Conservation (phyloP, 2,797 vertebrate species). For the Aulostomus chinensis region DNA sequence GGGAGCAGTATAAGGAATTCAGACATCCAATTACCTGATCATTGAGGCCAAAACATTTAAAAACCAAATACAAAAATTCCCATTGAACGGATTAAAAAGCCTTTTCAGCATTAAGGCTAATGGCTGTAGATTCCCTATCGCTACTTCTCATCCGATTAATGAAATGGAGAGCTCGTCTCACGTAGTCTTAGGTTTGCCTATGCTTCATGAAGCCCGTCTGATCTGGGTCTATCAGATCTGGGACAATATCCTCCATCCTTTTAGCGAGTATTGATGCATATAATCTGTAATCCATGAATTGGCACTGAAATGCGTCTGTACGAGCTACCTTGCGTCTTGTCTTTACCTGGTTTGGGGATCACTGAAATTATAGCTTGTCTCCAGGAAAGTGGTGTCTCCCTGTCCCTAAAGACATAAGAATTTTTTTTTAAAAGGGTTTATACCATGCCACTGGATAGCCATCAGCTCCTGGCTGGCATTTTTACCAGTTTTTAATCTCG, state of each 20-base stretch:
- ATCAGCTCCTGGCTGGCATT: no score
- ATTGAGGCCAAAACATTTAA: conserved; percentile 13
- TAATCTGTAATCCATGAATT: conserved; percentile 7
- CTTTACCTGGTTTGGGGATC: conserved; percentile 20
- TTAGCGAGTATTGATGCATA: conserved; percentile 9
- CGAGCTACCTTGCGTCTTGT: conserved; percentile 2
- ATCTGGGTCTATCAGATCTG: conserved; percentile 16
- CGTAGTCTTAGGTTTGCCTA: no score
- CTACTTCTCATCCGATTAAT: not conserved
- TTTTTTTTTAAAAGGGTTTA: no score
- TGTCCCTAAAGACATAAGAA: no score
- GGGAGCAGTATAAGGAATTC: not conserved
- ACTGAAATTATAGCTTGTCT: conserved; percentile 19
- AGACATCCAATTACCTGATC: not conserved
- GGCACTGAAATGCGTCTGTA: conserved; percentile 8
- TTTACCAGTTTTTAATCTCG: no score
- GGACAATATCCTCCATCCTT: conserved; percentile 21
- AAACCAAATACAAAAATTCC: conserved; percentile 6
- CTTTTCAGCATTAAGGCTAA: conserved; percentile 12
- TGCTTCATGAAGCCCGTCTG: conserved; percentile 35
- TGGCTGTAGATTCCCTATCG: not conserved
- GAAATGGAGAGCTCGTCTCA: not conserved
- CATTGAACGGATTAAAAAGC: conserved; percentile 10
- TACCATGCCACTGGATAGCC: no score
- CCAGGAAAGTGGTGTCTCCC: no score